phyloP scores from a whole-genome alignment of 2,113 vertebrate genomes.

The Grus americana region DNA sequence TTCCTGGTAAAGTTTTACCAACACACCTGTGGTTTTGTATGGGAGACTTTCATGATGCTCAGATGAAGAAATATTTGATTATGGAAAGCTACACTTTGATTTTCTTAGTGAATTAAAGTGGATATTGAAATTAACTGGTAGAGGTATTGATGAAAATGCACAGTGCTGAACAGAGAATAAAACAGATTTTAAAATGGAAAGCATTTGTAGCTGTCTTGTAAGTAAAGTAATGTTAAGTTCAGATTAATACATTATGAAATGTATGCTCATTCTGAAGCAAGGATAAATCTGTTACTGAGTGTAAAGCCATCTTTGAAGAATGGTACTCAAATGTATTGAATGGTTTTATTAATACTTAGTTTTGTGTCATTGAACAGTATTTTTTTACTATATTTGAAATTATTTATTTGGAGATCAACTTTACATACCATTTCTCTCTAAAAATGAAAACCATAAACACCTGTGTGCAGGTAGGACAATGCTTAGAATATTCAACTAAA shows the following conservation, averaged over 20 bases:
- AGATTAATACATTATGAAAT: not conserved
- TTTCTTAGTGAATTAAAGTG: not conserved
- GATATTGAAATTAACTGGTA: not conserved
- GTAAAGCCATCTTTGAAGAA: not conserved
- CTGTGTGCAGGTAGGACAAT: not conserved
- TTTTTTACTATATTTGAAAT: not conserved
- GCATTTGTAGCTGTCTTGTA: not conserved
- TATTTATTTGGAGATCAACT: not conserved
- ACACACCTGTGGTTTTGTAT: not conserved
- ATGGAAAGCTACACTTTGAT: not conserved
- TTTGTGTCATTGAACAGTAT: not conserved
- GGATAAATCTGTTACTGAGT: not conserved
- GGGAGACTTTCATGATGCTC: not conserved
- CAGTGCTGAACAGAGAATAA: not conserved
- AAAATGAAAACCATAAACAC: not conserved
- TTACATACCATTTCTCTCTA: not conserved
- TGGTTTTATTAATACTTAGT: not conserved
- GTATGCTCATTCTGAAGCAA: not conserved
- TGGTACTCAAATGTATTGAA: not conserved
- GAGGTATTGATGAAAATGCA: not conserved
- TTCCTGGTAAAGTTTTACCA: not conserved
- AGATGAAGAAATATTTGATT: conserved; percentile 9
- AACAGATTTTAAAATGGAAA: not conserved
- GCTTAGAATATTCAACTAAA: not conserved
- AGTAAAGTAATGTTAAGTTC: not conserved